Evolutionary conservation across 2,113 vertebrate species (phyloP), one percentile per base, ranked within the genome.

Genomic region (Colistium nudipinnis): DNA sequence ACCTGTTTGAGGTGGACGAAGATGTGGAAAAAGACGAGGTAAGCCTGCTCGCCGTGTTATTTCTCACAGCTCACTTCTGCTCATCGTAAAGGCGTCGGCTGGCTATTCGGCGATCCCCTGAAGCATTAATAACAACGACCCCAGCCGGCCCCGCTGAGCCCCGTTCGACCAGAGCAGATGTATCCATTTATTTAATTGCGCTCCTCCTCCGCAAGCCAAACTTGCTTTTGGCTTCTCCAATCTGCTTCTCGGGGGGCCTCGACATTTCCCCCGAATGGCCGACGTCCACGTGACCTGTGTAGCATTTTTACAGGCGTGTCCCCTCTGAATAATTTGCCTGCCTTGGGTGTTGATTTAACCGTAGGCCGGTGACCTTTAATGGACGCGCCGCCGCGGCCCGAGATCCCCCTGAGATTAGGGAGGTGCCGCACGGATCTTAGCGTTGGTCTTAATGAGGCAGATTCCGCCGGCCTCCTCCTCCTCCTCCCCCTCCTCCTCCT

Each of bases 11-110:
- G 92, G 96, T 99, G 72, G 98, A 99, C 65, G 98, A 99, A 93
- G 98, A 99, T 62, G 95, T 93, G 35, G 98, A 98, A 81, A 99
- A 98, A 91, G 96, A 99, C 4, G 98, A 99, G 96, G 98, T 97
- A 62, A 88, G 87, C 7, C 20, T 41, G 9, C 8, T 43, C 20
- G 5, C 16, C 2, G 1, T 52, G 30, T 19, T 19, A 2, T 35
- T n/a, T n/a, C 17, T 31, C 27, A 19, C n/a, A 11, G 47, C 8
- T 25, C 47, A 49, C 45, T 24, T 14, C 22, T 49, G 47, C 47
- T 27, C 22, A 25, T 45, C n/a, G 44, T 45, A 22, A 45, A 45
- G 44, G 13, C 1, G 3, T 4, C 16, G 4, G 24, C 24, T 17
- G 47, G 6, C 7, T 28, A 7, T 25, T 27, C 20, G 22, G 44